Base-by-base conservation (phyloP, 2,888 invertebrate genomes). In the Drosophila parthenogenetica region DNA sequence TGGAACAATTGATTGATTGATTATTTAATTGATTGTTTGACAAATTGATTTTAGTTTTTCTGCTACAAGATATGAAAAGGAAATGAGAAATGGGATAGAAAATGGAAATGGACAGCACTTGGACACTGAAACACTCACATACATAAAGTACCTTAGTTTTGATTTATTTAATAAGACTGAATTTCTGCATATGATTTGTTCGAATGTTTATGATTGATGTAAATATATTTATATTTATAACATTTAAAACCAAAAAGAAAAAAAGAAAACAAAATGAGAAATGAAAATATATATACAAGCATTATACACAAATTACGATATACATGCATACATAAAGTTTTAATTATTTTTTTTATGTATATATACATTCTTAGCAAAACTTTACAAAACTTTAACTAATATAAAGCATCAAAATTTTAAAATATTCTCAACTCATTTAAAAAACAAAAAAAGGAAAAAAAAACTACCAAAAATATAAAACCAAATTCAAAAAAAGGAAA, bases 131-230 rank as follows among this genome's bases (percentile, higher is more conserved):
- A 49, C 35, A 58, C 42, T 37, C 35, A 59, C 63, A 19, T n/a
- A 49, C 46, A 64, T 13, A 17, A 82, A 66, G 85, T 85, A 90
- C 79, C 78, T 89, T 77, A 77, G 78, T 90, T 91, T 88, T 86
- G 83, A 77, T 89, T 91, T 82, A 69, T 90, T 90, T 91, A 72
- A 86, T 83, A 89, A 90, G 91, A 90, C 90, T 91, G 91, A 90
- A 90, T 90, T 90, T 82, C 69, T 81, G 87, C 80, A 77, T 81
- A 84, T 89, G 64, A 87, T 84, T 81, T 81, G 58, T 75, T 76
- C 67, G 49, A 73, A 66, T 45, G 22, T 48, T 73, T 81, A 67
- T 45, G 46, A 73, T 75, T 75, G 79, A 67, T 83, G 77, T 81
- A 86, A 77, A 77, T 69, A 77, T 73, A 77, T 78, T 62, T 62